A percentile compares a stretch with the other conserved stretches of the same genome.
phyloP scores from a whole-genome alignment of 2,888 invertebrate genomes.

The Priocnemis perturbator region DNA sequence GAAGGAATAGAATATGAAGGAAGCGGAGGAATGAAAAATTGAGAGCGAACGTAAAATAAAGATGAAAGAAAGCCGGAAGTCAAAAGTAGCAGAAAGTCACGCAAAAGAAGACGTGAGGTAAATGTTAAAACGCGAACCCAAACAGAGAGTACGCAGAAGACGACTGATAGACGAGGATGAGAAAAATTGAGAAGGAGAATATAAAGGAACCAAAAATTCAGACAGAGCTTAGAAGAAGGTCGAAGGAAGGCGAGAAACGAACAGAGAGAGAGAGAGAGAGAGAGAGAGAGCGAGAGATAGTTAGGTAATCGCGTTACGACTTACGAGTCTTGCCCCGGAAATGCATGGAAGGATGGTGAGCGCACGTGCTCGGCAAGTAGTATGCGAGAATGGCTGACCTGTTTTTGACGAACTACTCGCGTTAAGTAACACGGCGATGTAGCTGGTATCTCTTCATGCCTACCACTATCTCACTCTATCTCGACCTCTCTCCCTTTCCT shows the following conservation, averaged over 20 bases:
- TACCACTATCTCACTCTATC: background rate
- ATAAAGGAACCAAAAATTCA: too few relatives aligned
- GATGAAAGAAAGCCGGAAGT: too few relatives aligned
- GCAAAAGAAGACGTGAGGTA: too few relatives aligned
- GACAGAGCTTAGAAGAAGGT: background rate
- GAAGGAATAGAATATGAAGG: too few relatives aligned
- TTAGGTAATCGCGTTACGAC: constrained; percentile 27
- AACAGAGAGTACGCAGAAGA: background rate
- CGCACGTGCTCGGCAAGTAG: constrained; percentile 14
- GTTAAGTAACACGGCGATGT: constrained; percentile 39
- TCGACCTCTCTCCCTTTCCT: background rate
- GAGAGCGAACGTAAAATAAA: background rate
- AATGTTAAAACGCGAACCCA: too few relatives aligned
- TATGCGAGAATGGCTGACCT: constrained; percentile 43
- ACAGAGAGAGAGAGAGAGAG: background rate
- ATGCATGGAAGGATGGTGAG: constrained; percentile 32
- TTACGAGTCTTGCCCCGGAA: constrained; percentile 29
- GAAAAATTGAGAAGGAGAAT: background rate
- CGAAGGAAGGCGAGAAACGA: constrained; percentile 55
- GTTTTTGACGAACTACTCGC: constrained; percentile 49
- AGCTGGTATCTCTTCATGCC: constrained; percentile 11
- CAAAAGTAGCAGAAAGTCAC: too few relatives aligned
- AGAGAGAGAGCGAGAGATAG: constrained; percentile 16
- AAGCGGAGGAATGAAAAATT: too few relatives aligned
- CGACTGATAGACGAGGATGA: background rate